phyloP scores from a whole-genome alignment of 2,797 vertebrate genomes.

The Sebastes kiyomatsui region DNA sequence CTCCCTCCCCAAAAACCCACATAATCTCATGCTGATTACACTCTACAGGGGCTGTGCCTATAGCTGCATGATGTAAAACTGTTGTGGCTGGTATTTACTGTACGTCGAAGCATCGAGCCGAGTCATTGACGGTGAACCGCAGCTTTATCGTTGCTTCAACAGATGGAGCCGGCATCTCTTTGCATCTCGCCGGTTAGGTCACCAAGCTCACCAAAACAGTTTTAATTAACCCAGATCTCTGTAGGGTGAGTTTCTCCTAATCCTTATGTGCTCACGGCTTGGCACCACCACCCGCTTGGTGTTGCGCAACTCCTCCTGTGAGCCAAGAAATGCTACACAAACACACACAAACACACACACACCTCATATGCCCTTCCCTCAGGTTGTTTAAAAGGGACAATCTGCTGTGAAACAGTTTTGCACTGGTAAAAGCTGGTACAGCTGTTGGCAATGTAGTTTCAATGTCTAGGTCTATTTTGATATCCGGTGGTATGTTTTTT shows the following conservation, averaged over 20 bases:
- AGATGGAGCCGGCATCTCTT: constrained; percentile 62
- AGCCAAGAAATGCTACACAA: constrained; percentile 7
- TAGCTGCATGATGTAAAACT: not conserved
- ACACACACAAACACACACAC: constrained; percentile 7
- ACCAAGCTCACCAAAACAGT: constrained; percentile 61
- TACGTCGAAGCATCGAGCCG: constrained; percentile 1
- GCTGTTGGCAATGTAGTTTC: constrained; percentile 10
- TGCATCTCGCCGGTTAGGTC: constrained; percentile 48
- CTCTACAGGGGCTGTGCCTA: not conserved
- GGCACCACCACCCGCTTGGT: constrained; percentile 43
- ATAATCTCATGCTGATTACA: not conserved
- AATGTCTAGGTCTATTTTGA: constrained; percentile 6
- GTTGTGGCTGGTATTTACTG: constrained; percentile 15
- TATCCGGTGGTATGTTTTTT: constrained; percentile 1
- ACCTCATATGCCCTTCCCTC: constrained; percentile 27
- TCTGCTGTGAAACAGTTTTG: constrained; percentile 26
- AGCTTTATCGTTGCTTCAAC: constrained; percentile 57
- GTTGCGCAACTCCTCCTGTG: constrained; percentile 59
- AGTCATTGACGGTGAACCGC: constrained; percentile 14
- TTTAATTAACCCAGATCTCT: constrained; percentile 80
- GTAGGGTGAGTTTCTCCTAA: constrained; percentile 70
- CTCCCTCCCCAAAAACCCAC: not conserved
- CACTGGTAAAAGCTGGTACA: constrained; percentile 22
- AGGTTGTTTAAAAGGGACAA: constrained; percentile 33
- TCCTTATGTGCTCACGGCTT: constrained; percentile 54